Evolutionary conservation across 2,797 vertebrate genomes (phyloP).

Genomic region (Myripristis murdjan): DNA sequence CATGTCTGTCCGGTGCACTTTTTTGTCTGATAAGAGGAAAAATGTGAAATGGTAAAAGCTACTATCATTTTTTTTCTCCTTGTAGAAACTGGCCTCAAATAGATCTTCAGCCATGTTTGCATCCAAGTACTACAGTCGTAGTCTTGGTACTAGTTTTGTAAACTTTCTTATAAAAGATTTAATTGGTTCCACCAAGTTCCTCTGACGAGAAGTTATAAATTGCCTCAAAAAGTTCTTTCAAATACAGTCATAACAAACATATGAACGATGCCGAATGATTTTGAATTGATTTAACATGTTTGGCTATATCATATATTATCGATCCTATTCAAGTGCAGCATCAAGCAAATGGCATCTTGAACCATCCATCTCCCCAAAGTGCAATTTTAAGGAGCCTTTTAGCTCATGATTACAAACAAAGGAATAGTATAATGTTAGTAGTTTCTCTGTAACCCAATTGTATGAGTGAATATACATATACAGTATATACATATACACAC

Average conservation of each 20-base stretch:
- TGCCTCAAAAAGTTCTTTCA: constrained; percentile 52
- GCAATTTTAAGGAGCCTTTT: constrained; percentile 85
- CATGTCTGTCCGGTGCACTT: constrained; percentile 51
- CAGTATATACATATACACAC: no score
- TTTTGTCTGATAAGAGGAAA: constrained; percentile 51
- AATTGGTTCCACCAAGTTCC: constrained; percentile 68
- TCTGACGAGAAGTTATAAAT: neutral
- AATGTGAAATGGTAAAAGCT: constrained; percentile 39
- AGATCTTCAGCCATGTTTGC: constrained; percentile 14
- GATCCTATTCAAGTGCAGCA: constrained; percentile 7
- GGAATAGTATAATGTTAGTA: constrained; percentile 77
- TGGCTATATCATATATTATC: constrained; percentile 7
- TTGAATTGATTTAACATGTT: constrained; percentile 17
- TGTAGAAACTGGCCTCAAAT: constrained; percentile 41
- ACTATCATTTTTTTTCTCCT: constrained; percentile 40
- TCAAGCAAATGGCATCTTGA: constrained; percentile 34
- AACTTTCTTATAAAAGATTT: constrained; percentile 67
- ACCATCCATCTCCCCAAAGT: constrained; percentile 69
- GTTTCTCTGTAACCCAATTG: constrained; percentile 82
- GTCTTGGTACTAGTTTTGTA: constrained; percentile 51
- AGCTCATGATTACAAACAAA: constrained; percentile 87
- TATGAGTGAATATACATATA: constrained; percentile 76
- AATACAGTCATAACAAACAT: constrained; percentile 31
- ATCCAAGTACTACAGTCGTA: no score
- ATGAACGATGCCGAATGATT: constrained; percentile 8